These are phyloP conservation scores for Sitta europaea DNA, from an alignment of 2,113 vertebrate species.

Conservation along the genomic window DNA sequence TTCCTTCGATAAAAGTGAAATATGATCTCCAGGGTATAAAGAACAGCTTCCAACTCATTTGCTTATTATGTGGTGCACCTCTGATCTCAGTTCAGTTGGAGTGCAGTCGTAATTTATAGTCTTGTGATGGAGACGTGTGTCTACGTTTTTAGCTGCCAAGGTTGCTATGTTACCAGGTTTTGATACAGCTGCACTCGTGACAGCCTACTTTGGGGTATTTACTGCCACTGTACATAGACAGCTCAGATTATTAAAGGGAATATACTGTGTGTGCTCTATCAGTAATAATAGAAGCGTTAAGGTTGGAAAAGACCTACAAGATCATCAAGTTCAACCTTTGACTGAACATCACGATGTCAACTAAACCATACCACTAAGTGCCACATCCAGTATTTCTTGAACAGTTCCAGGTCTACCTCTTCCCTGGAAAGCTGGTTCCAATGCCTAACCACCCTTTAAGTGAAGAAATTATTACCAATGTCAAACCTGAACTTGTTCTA, in stretches of 20 bases:
- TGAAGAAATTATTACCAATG: background rate
- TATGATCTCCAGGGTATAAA: background rate
- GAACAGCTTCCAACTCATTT: background rate
- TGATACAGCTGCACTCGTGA: background rate
- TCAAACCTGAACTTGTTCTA: background rate
- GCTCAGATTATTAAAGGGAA: background rate
- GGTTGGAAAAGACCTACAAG: background rate
- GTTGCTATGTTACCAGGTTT: background rate
- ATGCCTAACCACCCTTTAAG: background rate
- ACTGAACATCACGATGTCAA: accelerated
- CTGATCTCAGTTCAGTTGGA: background rate
- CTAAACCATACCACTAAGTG: background rate
- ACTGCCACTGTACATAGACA: background rate
- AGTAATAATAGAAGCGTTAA: background rate
- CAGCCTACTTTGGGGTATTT: background rate
- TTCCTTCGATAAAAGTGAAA: background rate
- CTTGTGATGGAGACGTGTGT: background rate
- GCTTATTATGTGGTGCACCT: background rate
- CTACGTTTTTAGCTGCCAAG: background rate
- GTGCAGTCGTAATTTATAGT: background rate
- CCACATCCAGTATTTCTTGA: background rate
- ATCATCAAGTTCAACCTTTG: background rate
- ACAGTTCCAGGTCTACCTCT: accelerated
- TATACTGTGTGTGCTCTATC: background rate
- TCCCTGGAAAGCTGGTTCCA: background rate